These are phyloP conservation scores for Enteromius thamalakanensis DNA, from an alignment of 2,797 vertebrate genomes.

Conservation along the genomic window DNA sequence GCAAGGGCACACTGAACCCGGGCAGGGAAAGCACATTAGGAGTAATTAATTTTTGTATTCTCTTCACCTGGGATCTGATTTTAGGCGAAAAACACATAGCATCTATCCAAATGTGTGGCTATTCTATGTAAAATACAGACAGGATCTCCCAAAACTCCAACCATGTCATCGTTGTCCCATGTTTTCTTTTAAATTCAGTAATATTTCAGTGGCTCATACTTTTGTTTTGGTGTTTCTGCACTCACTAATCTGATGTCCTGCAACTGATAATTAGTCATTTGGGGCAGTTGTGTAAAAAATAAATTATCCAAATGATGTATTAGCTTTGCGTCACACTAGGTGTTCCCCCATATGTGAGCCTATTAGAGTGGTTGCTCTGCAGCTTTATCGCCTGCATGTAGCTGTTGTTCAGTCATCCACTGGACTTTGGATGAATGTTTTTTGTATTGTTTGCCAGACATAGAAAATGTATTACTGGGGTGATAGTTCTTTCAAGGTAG, in stretches of 20 bases:
- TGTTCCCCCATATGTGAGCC: background rate
- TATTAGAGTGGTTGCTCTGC: constrained; percentile 18
- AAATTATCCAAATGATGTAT: constrained; percentile 12
- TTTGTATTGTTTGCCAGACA: constrained; percentile 23
- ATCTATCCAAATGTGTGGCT: background rate
- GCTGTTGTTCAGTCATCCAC: background rate
- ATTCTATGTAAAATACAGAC: background rate
- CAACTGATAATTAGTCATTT: background rate
- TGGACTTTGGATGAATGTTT: constrained; percentile 27
- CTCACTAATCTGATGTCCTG: background rate
- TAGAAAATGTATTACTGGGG: constrained; percentile 6
- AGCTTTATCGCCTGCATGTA: background rate
- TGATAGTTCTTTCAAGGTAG: constrained; percentile 8
- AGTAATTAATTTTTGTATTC: constrained; percentile 62
- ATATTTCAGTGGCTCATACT: background rate
- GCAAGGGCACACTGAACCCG: constrained; percentile 17
- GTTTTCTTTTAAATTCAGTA: background rate
- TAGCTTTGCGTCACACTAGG: background rate
- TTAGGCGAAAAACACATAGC: constrained; percentile 21
- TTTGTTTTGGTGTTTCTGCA: background rate
- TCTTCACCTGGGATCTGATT: constrained; percentile 54
- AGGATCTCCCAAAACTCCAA: background rate
- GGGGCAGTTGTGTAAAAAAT: constrained; percentile 7
- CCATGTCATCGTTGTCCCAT: background rate
- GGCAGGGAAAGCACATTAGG: constrained; percentile 55